Percentiles rank a stretch among this genome's conserved stretches.
phyloP scores from a whole-genome alignment of 1,140 invertebrate genomes.

The Trichomalopsis sarcophagae region DNA sequence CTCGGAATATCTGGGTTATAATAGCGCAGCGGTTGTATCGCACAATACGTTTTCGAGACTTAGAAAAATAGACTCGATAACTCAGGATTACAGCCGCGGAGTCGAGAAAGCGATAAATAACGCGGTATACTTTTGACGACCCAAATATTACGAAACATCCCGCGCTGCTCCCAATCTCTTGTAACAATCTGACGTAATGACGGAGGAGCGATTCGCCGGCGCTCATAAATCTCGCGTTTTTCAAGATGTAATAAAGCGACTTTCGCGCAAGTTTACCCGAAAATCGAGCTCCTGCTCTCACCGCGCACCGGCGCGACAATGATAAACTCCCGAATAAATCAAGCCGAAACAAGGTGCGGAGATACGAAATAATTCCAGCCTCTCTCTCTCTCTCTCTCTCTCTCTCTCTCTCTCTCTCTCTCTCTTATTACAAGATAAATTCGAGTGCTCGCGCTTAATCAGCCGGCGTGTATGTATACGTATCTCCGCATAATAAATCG shows the following conservation, averaged over 20 bases:
- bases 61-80: too few species aligned
- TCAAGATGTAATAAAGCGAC: neutral
- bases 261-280: neutral
- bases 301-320: neutral
- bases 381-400: neutral
- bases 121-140: too few species aligned
- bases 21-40: too few species aligned
- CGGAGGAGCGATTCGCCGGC: neutral
- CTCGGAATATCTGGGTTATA: too few species aligned
- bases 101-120: too few species aligned
- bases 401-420: neutral
- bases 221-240: neutral
- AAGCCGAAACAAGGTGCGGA: neutral
- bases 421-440: slow-evolving; percentile 29
- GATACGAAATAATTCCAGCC: neutral
- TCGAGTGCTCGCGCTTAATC: slow-evolving; percentile 23
- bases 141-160: too few species aligned
- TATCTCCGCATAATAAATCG: slow-evolving; percentile 31
- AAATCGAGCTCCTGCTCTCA: neutral
- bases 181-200: neutral
- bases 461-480: neutral
- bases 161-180: too few species aligned
- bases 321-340: neutral
- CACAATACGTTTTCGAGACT: neutral
- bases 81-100: too few species aligned